phyloP scores from a whole-genome alignment of 1,140 invertebrate species.

The Phymastichus coffea region DNA sequence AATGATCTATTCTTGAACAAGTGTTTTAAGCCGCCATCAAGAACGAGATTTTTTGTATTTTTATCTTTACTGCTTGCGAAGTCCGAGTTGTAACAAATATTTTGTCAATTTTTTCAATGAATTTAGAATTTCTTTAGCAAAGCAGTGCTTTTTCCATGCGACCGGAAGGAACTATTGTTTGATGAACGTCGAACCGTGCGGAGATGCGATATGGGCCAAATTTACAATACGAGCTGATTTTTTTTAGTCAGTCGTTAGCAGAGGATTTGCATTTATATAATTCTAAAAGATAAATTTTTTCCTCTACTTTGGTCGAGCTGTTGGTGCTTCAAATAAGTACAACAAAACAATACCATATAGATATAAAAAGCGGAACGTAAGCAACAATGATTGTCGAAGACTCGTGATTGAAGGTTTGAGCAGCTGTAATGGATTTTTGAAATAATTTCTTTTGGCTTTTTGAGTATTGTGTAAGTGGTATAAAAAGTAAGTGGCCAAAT shows the following conservation, averaged over 20 bases:
- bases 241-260: too few relatives aligned
- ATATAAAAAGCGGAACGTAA: background rate
- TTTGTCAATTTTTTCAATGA: too few relatives aligned
- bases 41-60: background rate
- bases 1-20: background rate
- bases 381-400: background rate
- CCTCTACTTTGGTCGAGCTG: background rate
- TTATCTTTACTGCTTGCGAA: background rate
- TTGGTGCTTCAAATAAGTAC: background rate
- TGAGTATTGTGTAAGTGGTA: background rate
- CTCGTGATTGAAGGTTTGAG: conserved; percentile 13
- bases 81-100: too few relatives aligned
- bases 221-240: background rate
- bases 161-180: background rate
- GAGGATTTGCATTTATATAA: background rate
- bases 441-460: background rate
- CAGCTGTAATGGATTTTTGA: conserved; percentile 26
- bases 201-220: background rate
- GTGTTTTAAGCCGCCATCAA: background rate
- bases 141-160: background rate
- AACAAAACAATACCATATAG: background rate
- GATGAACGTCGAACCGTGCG: conserved; percentile 4
- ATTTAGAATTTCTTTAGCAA: too few relatives aligned
- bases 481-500: conserved; percentile 6
- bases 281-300: conserved; percentile 1